Evolutionary conservation across 2,797 vertebrate genomes (phyloP).

Genomic region (Manis pentadactyla): DNA sequence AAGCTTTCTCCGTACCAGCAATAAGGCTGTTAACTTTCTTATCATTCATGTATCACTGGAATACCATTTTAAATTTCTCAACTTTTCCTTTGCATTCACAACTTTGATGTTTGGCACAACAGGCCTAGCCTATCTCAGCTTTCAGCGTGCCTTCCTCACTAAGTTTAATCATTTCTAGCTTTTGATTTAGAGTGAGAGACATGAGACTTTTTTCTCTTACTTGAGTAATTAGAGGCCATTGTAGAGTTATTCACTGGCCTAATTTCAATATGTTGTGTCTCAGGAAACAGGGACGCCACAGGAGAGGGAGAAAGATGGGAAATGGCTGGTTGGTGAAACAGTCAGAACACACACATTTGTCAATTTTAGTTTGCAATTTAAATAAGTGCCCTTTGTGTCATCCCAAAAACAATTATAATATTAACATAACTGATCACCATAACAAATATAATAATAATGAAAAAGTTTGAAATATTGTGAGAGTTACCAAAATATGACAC

Average conservation of each 20-base stretch:
- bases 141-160: not conserved
- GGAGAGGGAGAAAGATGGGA: not conserved
- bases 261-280: not conserved
- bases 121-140: not conserved
- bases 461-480: not conserved
- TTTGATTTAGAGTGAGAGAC: not conserved
- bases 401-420: not conserved
- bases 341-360: not conserved
- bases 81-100: not conserved
- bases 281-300: not conserved
- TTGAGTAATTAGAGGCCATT: not conserved
- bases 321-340: not conserved
- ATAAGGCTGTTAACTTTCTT: not conserved
- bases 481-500: not conserved
- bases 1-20: not conserved
- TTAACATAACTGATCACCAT: not conserved
- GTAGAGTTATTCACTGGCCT: not conserved
- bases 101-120: not conserved
- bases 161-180: not conserved
- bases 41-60: not conserved
- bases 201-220: not conserved
- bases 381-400: not conserved
- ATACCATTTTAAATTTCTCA: not conserved
- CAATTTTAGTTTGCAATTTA: not conserved
- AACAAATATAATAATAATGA: not conserved